Conservation (phyloP, 2,797 vertebrate genomes). For the Scarus forsteni region DNA sequence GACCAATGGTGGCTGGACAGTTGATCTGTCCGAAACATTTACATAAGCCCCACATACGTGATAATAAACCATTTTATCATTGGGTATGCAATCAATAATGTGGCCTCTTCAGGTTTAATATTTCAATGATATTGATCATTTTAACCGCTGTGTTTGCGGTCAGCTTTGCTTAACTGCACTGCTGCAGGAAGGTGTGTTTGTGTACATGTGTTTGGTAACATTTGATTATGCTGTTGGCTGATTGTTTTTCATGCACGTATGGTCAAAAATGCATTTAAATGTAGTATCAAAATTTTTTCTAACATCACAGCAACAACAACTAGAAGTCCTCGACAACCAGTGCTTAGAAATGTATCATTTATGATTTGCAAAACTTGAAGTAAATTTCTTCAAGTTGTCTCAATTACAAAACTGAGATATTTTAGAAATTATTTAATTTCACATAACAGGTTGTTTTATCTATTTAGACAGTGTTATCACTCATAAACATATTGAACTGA, state of each 20-base stretch:
- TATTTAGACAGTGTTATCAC: too few species aligned
- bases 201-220: constrained; percentile 21
- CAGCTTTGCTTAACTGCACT: constrained; percentile 88
- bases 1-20: constrained; percentile 29
- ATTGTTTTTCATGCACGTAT: constrained; percentile 15
- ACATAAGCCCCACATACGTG: constrained; percentile 83
- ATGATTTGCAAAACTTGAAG: too few species aligned
- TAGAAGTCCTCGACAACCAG: too few species aligned
- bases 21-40: constrained; percentile 73
- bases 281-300: too few species aligned
- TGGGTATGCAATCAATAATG: constrained; percentile 94
- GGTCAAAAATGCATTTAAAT: too few species aligned
- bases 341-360: too few species aligned
- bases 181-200: constrained; percentile 54
- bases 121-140: constrained; percentile 98
- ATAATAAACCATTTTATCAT: constrained; percentile 99
- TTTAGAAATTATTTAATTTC: too few species aligned
- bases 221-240: neutral
- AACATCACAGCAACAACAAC: too few species aligned
- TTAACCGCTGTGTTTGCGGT: constrained; percentile 93
- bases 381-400: too few species aligned
- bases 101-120: constrained; percentile 97
- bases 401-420: too few species aligned
- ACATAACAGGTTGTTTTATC: too few species aligned
- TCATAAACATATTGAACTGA: too few species aligned